Evolutionary conservation across 1,140 invertebrate genomes (phyloP).

Genomic region (Aricia agestis): DNA sequence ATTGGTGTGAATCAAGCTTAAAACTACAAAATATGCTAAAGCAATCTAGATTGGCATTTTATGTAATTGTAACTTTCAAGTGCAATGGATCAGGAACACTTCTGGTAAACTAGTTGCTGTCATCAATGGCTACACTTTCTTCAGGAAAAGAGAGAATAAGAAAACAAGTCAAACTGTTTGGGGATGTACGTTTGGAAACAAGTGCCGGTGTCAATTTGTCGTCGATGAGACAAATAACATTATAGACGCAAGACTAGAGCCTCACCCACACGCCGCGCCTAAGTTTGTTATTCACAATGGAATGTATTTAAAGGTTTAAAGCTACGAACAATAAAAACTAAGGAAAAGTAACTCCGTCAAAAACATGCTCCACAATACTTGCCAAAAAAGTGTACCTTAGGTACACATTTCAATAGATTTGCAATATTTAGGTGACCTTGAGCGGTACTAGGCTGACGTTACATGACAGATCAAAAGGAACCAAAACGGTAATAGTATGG

Average conservation of each 20-base stretch:
- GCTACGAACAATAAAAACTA: too few species aligned
- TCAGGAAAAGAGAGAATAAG: neutral
- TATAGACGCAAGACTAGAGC: neutral
- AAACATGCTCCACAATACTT: too few species aligned
- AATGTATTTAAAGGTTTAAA: constrained; percentile 1
- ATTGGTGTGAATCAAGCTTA: too few species aligned
- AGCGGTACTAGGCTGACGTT: too few species aligned
- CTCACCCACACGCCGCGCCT: constrained; percentile 14
- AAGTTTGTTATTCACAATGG: constrained; percentile 20
- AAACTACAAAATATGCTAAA: too few species aligned
- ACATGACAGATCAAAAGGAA: too few species aligned
- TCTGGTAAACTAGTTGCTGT: neutral
- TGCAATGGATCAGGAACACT: constrained; percentile 1
- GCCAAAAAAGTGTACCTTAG: too few species aligned
- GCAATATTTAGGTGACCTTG: too few species aligned
- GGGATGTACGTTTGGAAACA: neutral
- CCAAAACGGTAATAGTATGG: too few species aligned
- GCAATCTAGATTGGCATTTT: too few species aligned
- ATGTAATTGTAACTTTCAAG: neutral
- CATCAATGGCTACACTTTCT: neutral
- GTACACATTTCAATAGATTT: too few species aligned
- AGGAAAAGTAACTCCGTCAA: too few species aligned
- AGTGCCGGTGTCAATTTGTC: neutral
- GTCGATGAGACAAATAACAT: neutral
- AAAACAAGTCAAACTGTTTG: neutral